These are phyloP conservation scores for Potorous gilbertii DNA, from an alignment of 2,797 vertebrate genomes.

Conservation along the genomic window DNA sequence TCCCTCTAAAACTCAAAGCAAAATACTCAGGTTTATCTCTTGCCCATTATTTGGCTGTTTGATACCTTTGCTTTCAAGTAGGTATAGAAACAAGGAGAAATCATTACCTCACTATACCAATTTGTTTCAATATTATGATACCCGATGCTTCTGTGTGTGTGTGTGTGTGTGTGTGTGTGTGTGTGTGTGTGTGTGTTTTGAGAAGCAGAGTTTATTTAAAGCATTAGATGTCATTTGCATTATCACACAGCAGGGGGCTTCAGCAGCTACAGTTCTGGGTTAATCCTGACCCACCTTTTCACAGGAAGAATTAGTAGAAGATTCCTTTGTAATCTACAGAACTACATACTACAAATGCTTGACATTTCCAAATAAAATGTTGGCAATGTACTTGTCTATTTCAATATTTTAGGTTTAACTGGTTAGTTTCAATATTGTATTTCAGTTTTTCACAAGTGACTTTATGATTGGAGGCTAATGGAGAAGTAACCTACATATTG, in stretches of 20 bases:
- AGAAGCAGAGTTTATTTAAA: slow-evolving; percentile 72
- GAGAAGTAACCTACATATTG: slow-evolving; percentile 37
- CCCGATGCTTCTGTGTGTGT: slow-evolving; percentile 57
- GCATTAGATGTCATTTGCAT: slow-evolving; percentile 86
- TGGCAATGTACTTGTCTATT: slow-evolving; percentile 62
- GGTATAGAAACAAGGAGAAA: slow-evolving; percentile 32
- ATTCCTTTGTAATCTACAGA: slow-evolving; percentile 73
- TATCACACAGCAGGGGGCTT: slow-evolving; percentile 89
- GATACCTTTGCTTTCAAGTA: slow-evolving; percentile 46
- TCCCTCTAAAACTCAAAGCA: slow-evolving; percentile 26
- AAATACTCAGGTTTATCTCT: slow-evolving; percentile 2
- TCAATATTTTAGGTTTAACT: slow-evolving; percentile 67
- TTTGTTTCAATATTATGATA: slow-evolving; percentile 57
- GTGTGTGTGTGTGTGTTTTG: background rate
- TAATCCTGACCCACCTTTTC: slow-evolving; percentile 77
- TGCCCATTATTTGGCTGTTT: slow-evolving; percentile 57
- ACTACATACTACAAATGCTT: slow-evolving; percentile 69
- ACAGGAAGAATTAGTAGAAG: slow-evolving; percentile 69
- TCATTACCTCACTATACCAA: slow-evolving; percentile 52
- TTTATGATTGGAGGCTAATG: slow-evolving; percentile 27
- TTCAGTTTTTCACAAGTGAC: slow-evolving; percentile 3
- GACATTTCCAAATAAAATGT: slow-evolving; percentile 74
- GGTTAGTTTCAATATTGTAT: slow-evolving; percentile 45
- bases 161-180: no score
- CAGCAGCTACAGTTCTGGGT: slow-evolving; percentile 80